phyloP scores from a whole-genome alignment of 1,140 invertebrate genomes.

The Atta colombica region DNA sequence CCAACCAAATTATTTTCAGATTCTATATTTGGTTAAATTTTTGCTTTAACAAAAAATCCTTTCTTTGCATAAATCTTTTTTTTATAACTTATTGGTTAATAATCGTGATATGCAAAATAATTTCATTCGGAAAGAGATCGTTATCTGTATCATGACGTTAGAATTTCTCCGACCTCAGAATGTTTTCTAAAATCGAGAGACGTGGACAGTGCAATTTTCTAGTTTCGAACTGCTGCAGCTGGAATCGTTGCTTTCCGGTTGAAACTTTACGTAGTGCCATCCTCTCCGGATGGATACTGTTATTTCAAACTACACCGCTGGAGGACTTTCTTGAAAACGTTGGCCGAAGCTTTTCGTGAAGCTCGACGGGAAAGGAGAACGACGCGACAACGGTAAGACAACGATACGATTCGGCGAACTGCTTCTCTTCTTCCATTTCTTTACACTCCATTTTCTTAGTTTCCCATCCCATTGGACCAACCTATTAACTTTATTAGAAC shows the following conservation, averaged over 20 bases:
- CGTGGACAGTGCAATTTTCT: constrained; percentile 52
- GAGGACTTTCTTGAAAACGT: constrained; percentile 54
- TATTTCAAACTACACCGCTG: constrained; percentile 62
- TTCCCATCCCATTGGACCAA: constrained; percentile 54
- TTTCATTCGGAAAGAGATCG: not conserved
- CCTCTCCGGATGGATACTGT: constrained; percentile 51
- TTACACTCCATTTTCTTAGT: constrained; percentile 49
- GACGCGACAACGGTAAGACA: constrained; percentile 35
- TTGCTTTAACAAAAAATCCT: no score
- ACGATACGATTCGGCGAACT: constrained; percentile 32
- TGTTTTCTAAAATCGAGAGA: constrained; percentile 47
- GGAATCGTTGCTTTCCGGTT: constrained; percentile 45
- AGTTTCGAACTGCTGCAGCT: constrained; percentile 47
- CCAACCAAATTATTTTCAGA: no score
- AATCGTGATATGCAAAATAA: not conserved
- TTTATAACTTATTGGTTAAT: not conserved
- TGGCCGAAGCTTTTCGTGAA: constrained; percentile 42
- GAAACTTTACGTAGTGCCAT: constrained; percentile 49
- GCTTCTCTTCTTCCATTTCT: constrained; percentile 45
- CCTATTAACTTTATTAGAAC: constrained; percentile 67
- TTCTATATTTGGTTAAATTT: no score
- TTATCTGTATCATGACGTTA: not conserved
- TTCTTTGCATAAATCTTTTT: not conserved
- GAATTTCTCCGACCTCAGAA: constrained; percentile 24
- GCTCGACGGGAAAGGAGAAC: constrained; percentile 35